These are phyloP conservation scores for Mythimna albipuncta DNA, from an alignment of 2,888 invertebrate species.

Conservation along the genomic window DNA sequence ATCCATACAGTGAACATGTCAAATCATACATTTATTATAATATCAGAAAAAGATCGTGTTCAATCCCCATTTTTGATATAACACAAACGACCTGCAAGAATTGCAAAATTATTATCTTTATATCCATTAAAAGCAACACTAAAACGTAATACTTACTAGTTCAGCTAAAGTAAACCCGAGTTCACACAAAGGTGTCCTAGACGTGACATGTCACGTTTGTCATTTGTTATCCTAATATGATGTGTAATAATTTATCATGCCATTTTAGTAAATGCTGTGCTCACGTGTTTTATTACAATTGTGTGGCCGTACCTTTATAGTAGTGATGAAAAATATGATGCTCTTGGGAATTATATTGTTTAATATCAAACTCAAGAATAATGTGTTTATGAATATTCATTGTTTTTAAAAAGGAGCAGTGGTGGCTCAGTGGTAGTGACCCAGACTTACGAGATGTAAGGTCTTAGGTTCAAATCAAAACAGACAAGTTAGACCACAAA, in stretches of 20 bases:
- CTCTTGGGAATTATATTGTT: background rate
- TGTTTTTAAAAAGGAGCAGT: no score
- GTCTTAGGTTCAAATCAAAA: no score
- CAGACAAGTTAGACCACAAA: no score
- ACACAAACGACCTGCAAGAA: no score
- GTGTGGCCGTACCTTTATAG: slow-evolving; percentile 26
- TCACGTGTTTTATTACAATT: slow-evolving; percentile 25
- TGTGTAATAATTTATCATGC: slow-evolving; percentile 47
- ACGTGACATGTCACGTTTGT: slow-evolving; percentile 28
- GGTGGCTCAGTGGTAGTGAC: no score
- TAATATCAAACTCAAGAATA: background rate
- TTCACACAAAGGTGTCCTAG: slow-evolving; percentile 24
- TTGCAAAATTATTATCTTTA: background rate
- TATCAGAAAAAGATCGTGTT: no score
- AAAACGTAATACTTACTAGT: background rate
- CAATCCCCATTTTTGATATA: no score
- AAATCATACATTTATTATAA: no score
- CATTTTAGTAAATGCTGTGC: slow-evolving; percentile 43
- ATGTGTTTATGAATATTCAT: slow-evolving; percentile 1
- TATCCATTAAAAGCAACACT: background rate
- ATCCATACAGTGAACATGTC: no score
- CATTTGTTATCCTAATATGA: slow-evolving; percentile 53
- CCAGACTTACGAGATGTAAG: no score
- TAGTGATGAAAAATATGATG: slow-evolving; percentile 13
- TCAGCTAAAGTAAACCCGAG: slow-evolving; percentile 29